These are phyloP conservation scores for Eilema sororculum DNA, from an alignment of 2,888 invertebrate genomes.

Conservation along the genomic window DNA sequence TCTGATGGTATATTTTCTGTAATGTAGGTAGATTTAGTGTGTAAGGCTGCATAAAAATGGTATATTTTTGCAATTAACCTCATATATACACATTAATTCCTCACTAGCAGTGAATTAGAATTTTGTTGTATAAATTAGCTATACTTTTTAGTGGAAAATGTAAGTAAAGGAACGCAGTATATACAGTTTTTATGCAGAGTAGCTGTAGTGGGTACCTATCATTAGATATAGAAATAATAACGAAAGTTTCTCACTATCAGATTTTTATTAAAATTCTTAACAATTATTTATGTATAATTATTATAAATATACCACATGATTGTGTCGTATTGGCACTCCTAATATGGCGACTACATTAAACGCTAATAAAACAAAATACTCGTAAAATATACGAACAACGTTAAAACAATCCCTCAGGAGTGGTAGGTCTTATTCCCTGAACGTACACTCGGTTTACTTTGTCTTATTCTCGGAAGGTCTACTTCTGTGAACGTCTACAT, in stretches of 20 bases:
- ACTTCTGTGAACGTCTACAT: too few species aligned
- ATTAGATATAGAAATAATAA: conserved; percentile 53
- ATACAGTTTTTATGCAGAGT: conserved; percentile 49
- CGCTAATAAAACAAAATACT: conserved; percentile 54
- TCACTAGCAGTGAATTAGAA: background rate
- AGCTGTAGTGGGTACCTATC: conserved; percentile 27
- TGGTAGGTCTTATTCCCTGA: too few species aligned
- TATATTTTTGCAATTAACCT: background rate
- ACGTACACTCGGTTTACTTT: too few species aligned
- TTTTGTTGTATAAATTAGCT: background rate
- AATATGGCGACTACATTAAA: conserved; percentile 66
- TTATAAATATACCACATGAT: conserved; percentile 75
- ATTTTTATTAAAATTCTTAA: conserved; percentile 82
- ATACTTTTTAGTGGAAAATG: background rate
- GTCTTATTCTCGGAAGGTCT: too few species aligned
- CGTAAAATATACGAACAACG: conserved; percentile 55
- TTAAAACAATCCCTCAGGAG: too few species aligned
- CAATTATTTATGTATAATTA: conserved; percentile 77
- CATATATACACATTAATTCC: background rate
- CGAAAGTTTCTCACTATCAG: conserved; percentile 65
- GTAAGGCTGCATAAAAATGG: conserved; percentile 46
- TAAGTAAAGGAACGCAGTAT: background rate
- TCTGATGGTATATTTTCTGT: conserved; percentile 31
- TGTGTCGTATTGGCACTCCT: conserved; percentile 77
- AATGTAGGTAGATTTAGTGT: conserved; percentile 12